Evolutionary conservation across 2,888 invertebrate genomes (phyloP), one percentile per base, ranked within the genome.

Genomic region (Bibio marci): DNA sequence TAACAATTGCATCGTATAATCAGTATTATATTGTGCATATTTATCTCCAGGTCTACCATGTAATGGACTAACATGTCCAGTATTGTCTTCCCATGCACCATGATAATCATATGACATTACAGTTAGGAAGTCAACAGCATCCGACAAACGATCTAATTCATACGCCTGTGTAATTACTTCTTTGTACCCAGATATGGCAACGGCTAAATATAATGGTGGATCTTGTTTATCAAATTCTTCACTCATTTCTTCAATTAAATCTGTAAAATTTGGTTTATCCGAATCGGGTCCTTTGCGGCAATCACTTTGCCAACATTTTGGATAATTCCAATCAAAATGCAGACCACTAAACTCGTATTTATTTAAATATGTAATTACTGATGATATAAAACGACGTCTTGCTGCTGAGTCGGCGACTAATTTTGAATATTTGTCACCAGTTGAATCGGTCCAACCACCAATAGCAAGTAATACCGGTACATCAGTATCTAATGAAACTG

Each of bases 401-500:
- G 73, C 67, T 1, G 70, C 64, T 5, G 70, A 67, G 42, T 76
- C 74, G 31, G 74, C 71, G 0, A 85, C 82, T 19, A 91, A 58
- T 12, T 77, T 70, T 0, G 86, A 85, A 53, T 88, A 88, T 55
- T 88, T 88, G 52, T 85, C 81, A 0, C 85, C 86, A 1, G 79
- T 71, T 2, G 88, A 91, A 58, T 92, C 90, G 0, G 87, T 88
- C 92, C 92, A 94, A 2, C 94, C 94, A n/a, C 94, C 94, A 39
- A 94, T 58, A 2, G 86, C 87, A 25, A 94, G 61, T 6, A 88
- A 57, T 1, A 85, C 76, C 1, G 62, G 62, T 46, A 72, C 69
- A 1, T 71, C 64, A 35, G 71, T 75, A 41, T 68, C 66, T 13
- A 83, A 61, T 0, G 76, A 70, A 0, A 82, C 78, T 2, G 82